Evolutionary conservation across 2,113 vertebrate genomes (phyloP).

Genomic region (Proterorhinus semilunaris): DNA sequence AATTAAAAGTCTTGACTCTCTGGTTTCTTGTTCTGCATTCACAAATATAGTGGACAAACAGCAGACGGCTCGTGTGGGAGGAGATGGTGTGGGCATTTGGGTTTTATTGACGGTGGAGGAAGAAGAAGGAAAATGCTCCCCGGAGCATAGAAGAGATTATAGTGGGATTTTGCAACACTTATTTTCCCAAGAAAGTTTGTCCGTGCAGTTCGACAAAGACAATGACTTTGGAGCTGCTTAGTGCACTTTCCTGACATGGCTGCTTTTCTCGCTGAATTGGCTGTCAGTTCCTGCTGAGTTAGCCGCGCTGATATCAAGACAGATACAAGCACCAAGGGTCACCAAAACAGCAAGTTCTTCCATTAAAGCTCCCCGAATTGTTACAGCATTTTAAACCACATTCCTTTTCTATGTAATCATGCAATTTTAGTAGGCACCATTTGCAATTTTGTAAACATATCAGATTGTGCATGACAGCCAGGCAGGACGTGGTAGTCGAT

Average conservation of each 20-base stretch:
- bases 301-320: conserved; percentile 24
- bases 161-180: neutral
- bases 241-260: conserved; percentile 8
- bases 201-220: neutral
- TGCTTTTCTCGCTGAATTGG: conserved; percentile 17
- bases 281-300: conserved; percentile 26
- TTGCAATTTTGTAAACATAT: conserved; percentile 3
- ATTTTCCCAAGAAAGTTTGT: conserved; percentile 4
- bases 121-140: neutral
- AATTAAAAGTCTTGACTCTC: conserved; percentile 3
- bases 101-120: conserved; percentile 8
- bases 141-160: neutral
- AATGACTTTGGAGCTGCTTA: conserved; percentile 12
- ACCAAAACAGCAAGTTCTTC: conserved; percentile 15
- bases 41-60: conserved; percentile 1
- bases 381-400: conserved; percentile 12
- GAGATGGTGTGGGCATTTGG: conserved; percentile 13
- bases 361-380: conserved; percentile 13
- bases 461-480: conserved; percentile 5
- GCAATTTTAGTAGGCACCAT: neutral
- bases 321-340: conserved; percentile 20
- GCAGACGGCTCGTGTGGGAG: conserved; percentile 6
- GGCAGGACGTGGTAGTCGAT: conserved; percentile 16
- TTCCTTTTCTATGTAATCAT: neutral
- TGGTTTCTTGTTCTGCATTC: neutral